Percentiles rank a stretch among this genome's conserved stretches.
These are phyloP conservation scores for Orchesella flavescens DNA, from an alignment of 2,888 invertebrate genomes.

Conservation along the genomic window DNA sequence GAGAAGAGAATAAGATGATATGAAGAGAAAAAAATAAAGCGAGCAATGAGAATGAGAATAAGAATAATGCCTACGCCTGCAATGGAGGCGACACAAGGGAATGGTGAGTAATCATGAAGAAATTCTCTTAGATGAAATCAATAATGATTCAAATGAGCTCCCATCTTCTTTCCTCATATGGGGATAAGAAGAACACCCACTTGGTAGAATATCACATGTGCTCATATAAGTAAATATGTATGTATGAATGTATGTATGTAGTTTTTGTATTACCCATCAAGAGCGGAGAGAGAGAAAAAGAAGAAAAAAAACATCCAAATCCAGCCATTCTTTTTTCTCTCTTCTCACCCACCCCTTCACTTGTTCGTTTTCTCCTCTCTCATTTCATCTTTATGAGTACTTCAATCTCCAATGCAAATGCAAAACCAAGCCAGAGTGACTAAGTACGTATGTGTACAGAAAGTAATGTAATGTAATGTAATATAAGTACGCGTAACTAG, in stretches of 20 bases:
- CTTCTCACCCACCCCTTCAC: constrained; percentile 26
- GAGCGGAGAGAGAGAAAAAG: constrained; percentile 11
- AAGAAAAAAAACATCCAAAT: constrained; percentile 33
- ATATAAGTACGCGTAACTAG: constrained; percentile 36
- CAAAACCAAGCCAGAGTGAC: constrained; percentile 23
- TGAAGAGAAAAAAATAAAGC: constrained; percentile 20
- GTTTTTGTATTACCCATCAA: constrained; percentile 9
- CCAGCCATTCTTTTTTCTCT: constrained; percentile 42
- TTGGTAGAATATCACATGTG: background rate
- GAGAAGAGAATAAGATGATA: constrained; percentile 28
- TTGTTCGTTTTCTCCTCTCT: constrained; percentile 30
- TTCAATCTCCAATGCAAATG: constrained; percentile 17
- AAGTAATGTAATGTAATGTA: constrained; percentile 7
- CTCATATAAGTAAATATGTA: background rate
- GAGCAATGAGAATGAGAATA: background rate
- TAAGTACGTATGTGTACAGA: constrained; percentile 52
- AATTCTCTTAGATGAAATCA: constrained; percentile 65
- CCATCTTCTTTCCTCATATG: constrained; percentile 13
- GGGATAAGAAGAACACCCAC: background rate
- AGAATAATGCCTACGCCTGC: no score
- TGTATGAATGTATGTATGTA: background rate
- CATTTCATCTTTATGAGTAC: constrained; percentile 36
- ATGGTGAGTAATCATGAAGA: constrained; percentile 63
- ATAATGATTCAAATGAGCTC: constrained; percentile 67
- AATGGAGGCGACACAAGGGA: constrained; percentile 44